Evolutionary conservation across 2,113 vertebrate species (phyloP).

Genomic region (Orycteropus afer): DNA sequence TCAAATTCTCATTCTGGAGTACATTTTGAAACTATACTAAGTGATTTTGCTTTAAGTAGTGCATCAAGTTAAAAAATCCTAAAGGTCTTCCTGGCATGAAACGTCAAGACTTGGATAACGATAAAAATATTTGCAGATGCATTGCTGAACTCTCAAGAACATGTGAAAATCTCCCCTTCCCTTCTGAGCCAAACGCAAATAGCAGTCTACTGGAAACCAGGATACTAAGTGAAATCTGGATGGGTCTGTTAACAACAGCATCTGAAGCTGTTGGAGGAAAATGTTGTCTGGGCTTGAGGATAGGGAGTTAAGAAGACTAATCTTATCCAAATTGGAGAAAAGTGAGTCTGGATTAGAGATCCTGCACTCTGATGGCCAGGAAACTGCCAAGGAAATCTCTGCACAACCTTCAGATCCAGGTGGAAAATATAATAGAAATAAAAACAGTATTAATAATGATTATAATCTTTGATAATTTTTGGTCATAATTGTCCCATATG

Average conservation of each 20-base stretch:
- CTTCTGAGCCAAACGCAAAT: neutral
- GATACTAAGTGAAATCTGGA: neutral
- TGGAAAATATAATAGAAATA: neutral
- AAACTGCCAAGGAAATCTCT: neutral
- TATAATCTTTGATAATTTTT: neutral
- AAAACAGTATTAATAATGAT: neutral
- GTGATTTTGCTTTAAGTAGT: neutral
- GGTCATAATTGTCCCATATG: neutral
- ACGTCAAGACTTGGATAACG: neutral
- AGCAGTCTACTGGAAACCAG: neutral
- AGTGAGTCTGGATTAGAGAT: neutral
- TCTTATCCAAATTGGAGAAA: neutral
- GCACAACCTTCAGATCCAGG: neutral
- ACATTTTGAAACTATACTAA: neutral
- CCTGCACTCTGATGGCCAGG: neutral
- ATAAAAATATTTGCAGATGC: neutral
- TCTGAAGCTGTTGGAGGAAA: neutral
- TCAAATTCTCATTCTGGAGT: neutral
- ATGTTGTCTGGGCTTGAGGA: no score
- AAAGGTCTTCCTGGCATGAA: neutral
- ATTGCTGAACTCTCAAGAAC: neutral
- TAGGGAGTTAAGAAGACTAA: neutral
- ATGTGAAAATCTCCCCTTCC: neutral
- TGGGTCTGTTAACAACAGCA: neutral
- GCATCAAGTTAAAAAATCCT: neutral